Base-by-base conservation (phyloP, 1,140 invertebrate genomes). In the Anoplophora glabripennis region DNA sequence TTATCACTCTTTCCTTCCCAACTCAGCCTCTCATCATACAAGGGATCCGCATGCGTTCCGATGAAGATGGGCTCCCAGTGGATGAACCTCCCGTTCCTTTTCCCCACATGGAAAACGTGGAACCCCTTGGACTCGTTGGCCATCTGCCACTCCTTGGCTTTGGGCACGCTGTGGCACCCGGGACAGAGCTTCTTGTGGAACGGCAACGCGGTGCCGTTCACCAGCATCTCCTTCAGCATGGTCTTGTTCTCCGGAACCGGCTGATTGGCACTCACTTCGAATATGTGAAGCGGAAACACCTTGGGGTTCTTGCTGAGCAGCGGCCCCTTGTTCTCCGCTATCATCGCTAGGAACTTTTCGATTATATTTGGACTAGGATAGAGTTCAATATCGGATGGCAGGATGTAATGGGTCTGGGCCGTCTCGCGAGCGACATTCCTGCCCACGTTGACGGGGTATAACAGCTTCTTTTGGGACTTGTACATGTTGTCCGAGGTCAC, bases 11-110 rank as follows among this genome's bases (percentile, higher is more conserved):
- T 91, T 47, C 91, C 91, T 72, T 93, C 90, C 91, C 91, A 93
- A 70, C 87, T 91, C 15, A 93, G 82, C 72, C 91, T 80, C 72
- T 93, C 88, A 64, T 95, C 93, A 71, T 95, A 96, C 51, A 92
- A 79, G 0, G 93, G 93, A 71, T 95, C 93, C 7, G 84, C 78
- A 74, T 92, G 87, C 0, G 90, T 92, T 17, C 90, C 91, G 59
- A 93, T 92, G 64, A 89, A 93, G 63, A 93, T 92, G 1, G 92
- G 92, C 75, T 94, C 92, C 93, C 93, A 95, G 71, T 92, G 89
- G 15, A 90, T 80, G 71, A 86, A 90, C 54, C 84, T 84, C 11
- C 90, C 89, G 3, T 81, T 86, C 17, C 92, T 79, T 68, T 94
- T 93, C 4, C 91, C 91, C 2, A 90, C 84, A 68, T 92, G 87